These are phyloP conservation scores for Callitettix versicolor DNA, from an alignment of 1,140 invertebrate genomes.

Conservation along the genomic window DNA sequence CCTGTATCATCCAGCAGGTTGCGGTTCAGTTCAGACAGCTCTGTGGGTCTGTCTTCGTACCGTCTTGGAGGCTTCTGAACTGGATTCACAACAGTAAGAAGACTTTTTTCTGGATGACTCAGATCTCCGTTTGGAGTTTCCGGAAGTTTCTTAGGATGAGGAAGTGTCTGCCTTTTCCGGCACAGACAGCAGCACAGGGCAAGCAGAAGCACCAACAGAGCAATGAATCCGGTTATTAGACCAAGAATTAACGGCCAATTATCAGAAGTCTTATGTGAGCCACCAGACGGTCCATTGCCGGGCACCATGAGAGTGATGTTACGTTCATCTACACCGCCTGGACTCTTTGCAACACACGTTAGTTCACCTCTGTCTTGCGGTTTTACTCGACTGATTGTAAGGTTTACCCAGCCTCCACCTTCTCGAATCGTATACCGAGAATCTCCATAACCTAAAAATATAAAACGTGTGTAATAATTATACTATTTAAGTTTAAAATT, in stretches of 20 bases:
- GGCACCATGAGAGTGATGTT: conserved; percentile 55
- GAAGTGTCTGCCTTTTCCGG: conserved; percentile 35
- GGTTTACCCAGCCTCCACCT: conserved; percentile 52
- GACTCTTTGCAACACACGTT: conserved; percentile 75
- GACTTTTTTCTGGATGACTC: conserved; percentile 54
- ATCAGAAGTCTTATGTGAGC: conserved; percentile 33
- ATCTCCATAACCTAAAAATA: conserved; percentile 19
- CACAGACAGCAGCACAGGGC: conserved; percentile 57
- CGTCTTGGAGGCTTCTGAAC: conserved; percentile 64
- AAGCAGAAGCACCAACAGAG: conserved; percentile 44
- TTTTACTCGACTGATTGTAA: conserved; percentile 59
- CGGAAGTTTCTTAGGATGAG: conserved; percentile 39
- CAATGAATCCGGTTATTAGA: conserved; percentile 26
- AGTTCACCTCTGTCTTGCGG: conserved; percentile 76
- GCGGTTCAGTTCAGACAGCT: conserved; percentile 67
- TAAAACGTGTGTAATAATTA: too few relatives aligned
- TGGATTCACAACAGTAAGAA: conserved; percentile 69
- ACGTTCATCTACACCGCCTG: conserved; percentile 66
- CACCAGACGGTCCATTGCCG: conserved; percentile 25
- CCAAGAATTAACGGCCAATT: conserved; percentile 36
- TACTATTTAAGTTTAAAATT: too few relatives aligned
- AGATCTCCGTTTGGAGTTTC: conserved; percentile 29
- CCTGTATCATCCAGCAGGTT: conserved; percentile 52
- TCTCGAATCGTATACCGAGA: conserved; percentile 26
- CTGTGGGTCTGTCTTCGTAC: conserved; percentile 50